These are phyloP conservation scores for Sander lucioperca DNA, from an alignment of 2,113 vertebrate genomes.

Conservation along the genomic window DNA sequence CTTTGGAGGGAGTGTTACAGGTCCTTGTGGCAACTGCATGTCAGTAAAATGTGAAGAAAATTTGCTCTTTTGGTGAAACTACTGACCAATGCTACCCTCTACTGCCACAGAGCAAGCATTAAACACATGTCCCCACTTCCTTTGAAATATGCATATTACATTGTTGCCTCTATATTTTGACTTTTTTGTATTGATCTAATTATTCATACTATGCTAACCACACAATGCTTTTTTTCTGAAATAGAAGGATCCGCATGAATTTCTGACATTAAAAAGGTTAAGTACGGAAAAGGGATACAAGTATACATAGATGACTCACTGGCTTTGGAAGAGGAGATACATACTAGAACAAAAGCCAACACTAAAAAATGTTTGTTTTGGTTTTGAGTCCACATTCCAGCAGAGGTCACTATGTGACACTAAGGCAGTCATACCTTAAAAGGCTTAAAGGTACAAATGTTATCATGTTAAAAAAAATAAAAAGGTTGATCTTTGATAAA, in stretches of 20 bases:
- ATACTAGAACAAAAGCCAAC: not conserved
- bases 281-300: not conserved
- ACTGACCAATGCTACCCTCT: slow-evolving; percentile 64
- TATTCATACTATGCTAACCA: not conserved
- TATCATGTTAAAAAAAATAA: not conserved
- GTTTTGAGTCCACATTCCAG: not conserved
- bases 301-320: not conserved
- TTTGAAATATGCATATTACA: not conserved
- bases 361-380: not conserved
- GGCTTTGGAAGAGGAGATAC: not conserved
- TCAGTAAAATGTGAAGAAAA: not conserved
- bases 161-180: not conserved
- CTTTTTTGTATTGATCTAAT: too few relatives aligned
- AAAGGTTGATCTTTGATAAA: not conserved
- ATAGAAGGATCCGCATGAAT: not conserved
- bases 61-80: not conserved
- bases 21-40: not conserved
- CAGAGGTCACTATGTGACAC: not conserved
- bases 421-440: not conserved
- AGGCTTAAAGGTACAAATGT: not conserved
- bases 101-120: slow-evolving; percentile 29
- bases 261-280: not conserved
- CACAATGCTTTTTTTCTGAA: not conserved
- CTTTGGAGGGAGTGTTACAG: not conserved
- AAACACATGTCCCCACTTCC: slow-evolving; percentile 22